Percentiles rank a stretch among this genome's conserved stretches.
Evolutionary conservation across 2,113 vertebrate species (phyloP).

Genomic region (Istiophorus platypterus): DNA sequence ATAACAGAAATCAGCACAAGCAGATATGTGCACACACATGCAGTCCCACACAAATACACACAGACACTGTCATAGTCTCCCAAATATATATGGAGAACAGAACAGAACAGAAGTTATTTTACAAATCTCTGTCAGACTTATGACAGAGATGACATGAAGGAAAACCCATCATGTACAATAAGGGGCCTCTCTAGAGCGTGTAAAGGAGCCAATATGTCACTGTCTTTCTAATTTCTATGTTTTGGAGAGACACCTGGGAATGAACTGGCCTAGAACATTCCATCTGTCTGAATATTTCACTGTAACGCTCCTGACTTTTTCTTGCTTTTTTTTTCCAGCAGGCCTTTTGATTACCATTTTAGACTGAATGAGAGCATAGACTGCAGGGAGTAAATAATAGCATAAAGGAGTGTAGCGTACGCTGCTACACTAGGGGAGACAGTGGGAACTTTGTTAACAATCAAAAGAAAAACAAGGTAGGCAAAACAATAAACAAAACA

Average conservation of each 20-base stretch:
- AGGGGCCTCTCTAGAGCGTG: background rate
- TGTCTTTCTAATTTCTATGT: constrained; percentile 36
- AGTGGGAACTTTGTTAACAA: constrained; percentile 59
- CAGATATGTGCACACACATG: constrained; percentile 40
- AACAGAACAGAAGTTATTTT: constrained; percentile 18
- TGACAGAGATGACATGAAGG: constrained; percentile 22
- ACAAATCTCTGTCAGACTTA: constrained; percentile 24
- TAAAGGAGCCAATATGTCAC: constrained; percentile 32
- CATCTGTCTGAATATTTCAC: constrained; percentile 38
- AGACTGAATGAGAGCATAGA: too few species aligned
- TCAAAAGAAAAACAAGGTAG: constrained; percentile 61
- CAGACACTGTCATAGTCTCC: background rate
- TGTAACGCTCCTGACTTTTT: constrained; percentile 10
- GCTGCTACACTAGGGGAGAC: constrained; percentile 29
- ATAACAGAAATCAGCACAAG: constrained; percentile 61
- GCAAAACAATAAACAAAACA: constrained; percentile 65
- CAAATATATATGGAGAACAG: constrained; percentile 13
- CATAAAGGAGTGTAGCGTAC: constrained; percentile 3
- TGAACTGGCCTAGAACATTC: constrained; percentile 30
- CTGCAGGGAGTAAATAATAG: constrained; percentile 52
- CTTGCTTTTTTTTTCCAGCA: constrained; percentile 24
- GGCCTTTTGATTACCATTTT: constrained; percentile 49
- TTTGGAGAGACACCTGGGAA: constrained; percentile 36
- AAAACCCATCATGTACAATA: constrained; percentile 27
- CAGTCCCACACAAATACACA: constrained; percentile 22